Evolutionary conservation across 2,113 vertebrate genomes (phyloP).

Genomic region (Uria lomvia): DNA sequence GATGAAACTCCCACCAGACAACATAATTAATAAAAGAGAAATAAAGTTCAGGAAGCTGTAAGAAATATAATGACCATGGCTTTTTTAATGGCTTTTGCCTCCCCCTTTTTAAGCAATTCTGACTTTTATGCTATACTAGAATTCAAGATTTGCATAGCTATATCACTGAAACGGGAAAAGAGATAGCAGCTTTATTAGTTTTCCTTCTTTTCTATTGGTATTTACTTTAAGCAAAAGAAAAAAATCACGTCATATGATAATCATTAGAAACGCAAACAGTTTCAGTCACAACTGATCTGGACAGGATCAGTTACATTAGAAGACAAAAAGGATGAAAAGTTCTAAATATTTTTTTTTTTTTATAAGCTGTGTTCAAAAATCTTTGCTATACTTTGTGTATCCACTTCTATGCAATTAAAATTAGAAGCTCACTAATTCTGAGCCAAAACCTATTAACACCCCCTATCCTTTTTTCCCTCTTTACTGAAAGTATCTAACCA

Average conservation of each 20-base stretch:
- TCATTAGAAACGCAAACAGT: not conserved
- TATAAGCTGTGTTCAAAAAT: not conserved
- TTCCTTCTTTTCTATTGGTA: not conserved
- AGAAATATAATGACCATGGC: not conserved
- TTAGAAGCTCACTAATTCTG: not conserved
- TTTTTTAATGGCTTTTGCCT: not conserved
- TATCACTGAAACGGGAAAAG: not conserved
- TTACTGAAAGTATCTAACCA: not conserved
- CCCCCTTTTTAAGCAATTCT: not conserved
- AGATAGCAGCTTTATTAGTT: not conserved
- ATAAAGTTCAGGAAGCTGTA: not conserved
- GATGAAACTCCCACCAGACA: not conserved
- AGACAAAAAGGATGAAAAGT: not conserved
- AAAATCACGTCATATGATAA: not conserved
- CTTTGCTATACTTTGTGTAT: not conserved
- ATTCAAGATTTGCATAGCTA: not conserved
- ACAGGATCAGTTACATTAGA: not conserved
- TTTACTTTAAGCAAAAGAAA: not conserved
- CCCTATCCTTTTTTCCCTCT: accelerated
- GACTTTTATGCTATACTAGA: not conserved
- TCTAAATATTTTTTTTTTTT: not conserved
- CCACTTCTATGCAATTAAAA: not conserved
- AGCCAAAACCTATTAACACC: not conserved
- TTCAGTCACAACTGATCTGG: not conserved
- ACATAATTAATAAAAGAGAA: not conserved